A percentile compares a stretch with the other conserved stretches of the same genome.
Conservation (phyloP, 2,888 invertebrate species). For the Esperia sulphurella region DNA sequence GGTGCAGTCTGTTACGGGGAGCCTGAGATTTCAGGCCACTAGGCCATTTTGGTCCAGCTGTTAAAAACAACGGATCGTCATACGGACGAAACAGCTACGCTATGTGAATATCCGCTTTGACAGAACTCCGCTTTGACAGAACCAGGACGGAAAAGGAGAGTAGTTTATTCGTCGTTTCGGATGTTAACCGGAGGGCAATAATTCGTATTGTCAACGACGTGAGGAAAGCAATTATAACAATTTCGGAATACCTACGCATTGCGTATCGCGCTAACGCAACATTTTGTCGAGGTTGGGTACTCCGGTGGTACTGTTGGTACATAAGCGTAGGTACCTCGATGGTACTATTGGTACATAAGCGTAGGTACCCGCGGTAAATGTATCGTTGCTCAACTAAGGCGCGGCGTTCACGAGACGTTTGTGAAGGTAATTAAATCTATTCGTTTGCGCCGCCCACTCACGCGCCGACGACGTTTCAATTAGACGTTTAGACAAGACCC, state of each 20-base stretch:
- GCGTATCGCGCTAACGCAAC: slow-evolving; percentile 19
- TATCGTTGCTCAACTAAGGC: slow-evolving; percentile 42
- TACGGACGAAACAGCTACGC: too few species aligned
- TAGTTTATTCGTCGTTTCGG: too few species aligned
- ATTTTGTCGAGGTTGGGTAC: slow-evolving; percentile 20
- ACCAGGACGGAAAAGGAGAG: too few species aligned
- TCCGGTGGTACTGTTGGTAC: slow-evolving; percentile 17
- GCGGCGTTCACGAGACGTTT: slow-evolving; percentile 43
- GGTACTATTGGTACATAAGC: slow-evolving; percentile 21
- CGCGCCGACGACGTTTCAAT: slow-evolving; percentile 57
- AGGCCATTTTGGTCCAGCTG: too few species aligned
- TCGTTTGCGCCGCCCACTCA: slow-evolving; percentile 41
- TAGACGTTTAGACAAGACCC: slow-evolving; percentile 24
- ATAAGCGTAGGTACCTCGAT: slow-evolving; percentile 31
- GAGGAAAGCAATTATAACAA: slow-evolving; percentile 12
- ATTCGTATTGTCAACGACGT: too few species aligned
- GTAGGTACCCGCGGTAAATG: slow-evolving; percentile 45
- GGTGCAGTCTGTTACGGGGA: too few species aligned
- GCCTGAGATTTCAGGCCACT: too few species aligned
- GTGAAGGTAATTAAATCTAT: slow-evolving; percentile 53
- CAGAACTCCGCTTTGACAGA: too few species aligned
- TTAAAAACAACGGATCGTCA: too few species aligned
- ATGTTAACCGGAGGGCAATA: too few species aligned
- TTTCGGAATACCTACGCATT: slow-evolving; percentile 4
- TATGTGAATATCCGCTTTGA: too few species aligned